Evolutionary conservation across 2,797 vertebrate genomes (phyloP).

Genomic region (Betta splendens): DNA sequence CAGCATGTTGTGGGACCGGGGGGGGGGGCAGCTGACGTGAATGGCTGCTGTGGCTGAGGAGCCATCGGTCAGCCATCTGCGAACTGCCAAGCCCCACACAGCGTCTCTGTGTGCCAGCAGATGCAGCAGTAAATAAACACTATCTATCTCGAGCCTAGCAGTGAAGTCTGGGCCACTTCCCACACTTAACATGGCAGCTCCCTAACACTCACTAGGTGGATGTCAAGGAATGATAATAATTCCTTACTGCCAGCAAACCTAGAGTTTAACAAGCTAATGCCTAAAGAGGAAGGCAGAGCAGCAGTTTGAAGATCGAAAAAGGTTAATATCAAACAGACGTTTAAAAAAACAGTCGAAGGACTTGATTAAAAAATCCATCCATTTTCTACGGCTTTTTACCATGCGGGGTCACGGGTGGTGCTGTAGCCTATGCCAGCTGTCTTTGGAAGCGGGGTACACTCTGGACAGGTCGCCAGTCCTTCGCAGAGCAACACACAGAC

Average conservation of each 20-base stretch:
- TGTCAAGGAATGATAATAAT: conserved; percentile 36
- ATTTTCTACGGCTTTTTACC: no score
- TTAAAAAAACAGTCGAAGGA: no score
- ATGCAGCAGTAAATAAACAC: conserved; percentile 71
- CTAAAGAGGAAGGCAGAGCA: no score
- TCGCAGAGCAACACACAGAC: no score
- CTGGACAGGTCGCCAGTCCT: no score
- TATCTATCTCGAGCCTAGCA: conserved; percentile 58
- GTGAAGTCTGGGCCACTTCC: conserved; percentile 30
- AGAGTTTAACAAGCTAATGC: conserved; percentile 41
- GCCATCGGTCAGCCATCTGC: conserved; percentile 59
- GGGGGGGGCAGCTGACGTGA: conserved; percentile 17
- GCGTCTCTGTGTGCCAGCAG: conserved; percentile 59
- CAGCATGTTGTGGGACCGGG: conserved; percentile 9
- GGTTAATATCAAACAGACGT: no score
- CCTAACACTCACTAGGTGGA: conserved; percentile 60
- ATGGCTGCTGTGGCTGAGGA: conserved; percentile 25
- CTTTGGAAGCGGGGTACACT: no score
- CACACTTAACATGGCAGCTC: conserved; percentile 53
- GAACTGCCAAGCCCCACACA: conserved; percentile 40
- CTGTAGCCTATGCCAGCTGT: no score
- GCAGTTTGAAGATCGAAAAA: no score
- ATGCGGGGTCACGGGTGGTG: no score
- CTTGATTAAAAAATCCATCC: no score
- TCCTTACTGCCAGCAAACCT: conserved; percentile 35